These are phyloP conservation scores for Rhinella marina DNA, from an alignment of 2,797 vertebrate genomes.

Conservation along the genomic window DNA sequence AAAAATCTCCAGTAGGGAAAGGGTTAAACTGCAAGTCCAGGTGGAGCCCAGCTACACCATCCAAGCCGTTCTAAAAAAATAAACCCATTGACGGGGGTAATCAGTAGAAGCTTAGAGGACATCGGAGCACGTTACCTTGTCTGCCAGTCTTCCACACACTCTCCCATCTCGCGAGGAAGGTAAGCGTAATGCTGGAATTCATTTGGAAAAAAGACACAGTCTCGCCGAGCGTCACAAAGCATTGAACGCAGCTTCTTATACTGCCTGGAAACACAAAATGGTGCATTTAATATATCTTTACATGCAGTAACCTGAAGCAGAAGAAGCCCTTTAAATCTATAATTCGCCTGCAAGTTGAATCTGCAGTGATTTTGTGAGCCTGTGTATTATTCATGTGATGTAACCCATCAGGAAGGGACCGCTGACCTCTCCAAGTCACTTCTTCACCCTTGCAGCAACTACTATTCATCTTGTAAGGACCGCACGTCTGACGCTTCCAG, in stretches of 20 bases:
- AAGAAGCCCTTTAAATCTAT: background rate
- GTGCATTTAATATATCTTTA: background rate
- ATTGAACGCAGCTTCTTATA: slow-evolving; percentile 87
- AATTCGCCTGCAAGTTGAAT: background rate
- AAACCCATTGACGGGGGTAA: no score
- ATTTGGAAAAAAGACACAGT: slow-evolving; percentile 90
- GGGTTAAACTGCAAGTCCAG: no score
- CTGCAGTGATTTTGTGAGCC: background rate
- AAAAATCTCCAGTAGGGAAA: no score
- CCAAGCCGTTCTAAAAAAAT: no score
- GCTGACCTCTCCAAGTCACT: background rate
- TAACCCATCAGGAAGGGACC: background rate
- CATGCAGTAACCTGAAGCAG: background rate
- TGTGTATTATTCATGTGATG: background rate
- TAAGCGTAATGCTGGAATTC: slow-evolving; percentile 90
- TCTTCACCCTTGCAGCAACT: background rate
- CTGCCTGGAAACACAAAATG: slow-evolving; percentile 73
- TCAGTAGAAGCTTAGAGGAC: no score
- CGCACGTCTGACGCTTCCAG: background rate
- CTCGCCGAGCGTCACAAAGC: slow-evolving; percentile 86
- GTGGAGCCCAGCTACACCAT: no score
- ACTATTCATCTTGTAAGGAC: background rate
- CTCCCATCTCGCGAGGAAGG: slow-evolving; percentile 84
- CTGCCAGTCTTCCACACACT: slow-evolving; percentile 89
- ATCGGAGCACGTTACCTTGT: slow-evolving; percentile 77